A percentile compares a stretch with the other conserved stretches of the same genome.
phyloP scores from a whole-genome alignment of 2,888 invertebrate genomes.

The Cheilosia scutellata region DNA sequence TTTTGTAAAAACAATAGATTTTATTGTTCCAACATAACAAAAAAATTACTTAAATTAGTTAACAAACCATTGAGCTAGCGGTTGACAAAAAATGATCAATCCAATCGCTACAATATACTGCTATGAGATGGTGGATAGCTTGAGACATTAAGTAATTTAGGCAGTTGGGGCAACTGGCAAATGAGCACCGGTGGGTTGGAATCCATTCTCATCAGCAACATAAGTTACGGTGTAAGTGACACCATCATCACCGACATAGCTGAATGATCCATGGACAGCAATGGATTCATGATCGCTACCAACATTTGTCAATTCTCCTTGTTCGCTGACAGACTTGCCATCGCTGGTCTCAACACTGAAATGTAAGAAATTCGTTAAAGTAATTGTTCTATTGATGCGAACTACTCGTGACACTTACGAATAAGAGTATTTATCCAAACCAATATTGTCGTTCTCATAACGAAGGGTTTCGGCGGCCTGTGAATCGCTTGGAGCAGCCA shows the following conservation, averaged over 20 bases:
- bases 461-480: not conserved
- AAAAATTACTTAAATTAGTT: no score
- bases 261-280: slow-evolving; percentile 45
- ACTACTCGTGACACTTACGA: not conserved
- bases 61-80: no score
- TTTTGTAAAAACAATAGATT: no score
- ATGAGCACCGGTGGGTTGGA: slow-evolving; percentile 83
- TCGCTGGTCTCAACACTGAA: not conserved
- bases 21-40: no score
- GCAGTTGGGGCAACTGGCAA: slow-evolving; percentile 77
- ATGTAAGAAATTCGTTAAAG: not conserved
- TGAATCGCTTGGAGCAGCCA: not conserved
- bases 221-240: slow-evolving; percentile 81
- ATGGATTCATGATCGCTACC: slow-evolving; percentile 80
- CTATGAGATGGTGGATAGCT: no score
- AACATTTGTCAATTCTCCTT: slow-evolving; percentile 81
- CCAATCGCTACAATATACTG: no score
- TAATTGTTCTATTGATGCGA: not conserved
- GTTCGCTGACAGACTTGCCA: slow-evolving; percentile 5
- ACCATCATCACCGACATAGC: slow-evolving; percentile 79
- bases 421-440: not conserved
- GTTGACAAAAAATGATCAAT: no score
- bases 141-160: not conserved
- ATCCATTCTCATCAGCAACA: slow-evolving; percentile 76
- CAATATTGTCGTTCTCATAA: not conserved